phyloP scores from a whole-genome alignment of 2,797 vertebrate species.

The Scolopax bukidnonensis region DNA sequence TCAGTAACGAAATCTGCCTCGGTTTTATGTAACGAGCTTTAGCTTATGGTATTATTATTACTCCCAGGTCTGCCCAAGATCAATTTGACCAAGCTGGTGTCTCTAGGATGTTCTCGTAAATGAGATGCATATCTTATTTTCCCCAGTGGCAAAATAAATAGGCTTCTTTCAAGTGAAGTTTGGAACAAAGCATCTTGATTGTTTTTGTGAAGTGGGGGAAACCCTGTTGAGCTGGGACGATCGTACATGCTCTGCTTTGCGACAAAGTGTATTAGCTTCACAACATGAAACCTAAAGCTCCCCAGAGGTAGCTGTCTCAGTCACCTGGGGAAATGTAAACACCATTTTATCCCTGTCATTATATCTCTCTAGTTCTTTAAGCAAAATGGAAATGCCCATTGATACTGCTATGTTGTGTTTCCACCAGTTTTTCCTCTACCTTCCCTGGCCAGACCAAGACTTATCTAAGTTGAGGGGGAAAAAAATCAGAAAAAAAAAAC shows the following conservation, averaged over 20 bases:
- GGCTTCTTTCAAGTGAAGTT: neutral
- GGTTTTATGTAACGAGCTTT: fast-evolving
- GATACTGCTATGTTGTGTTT: neutral
- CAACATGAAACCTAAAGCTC: neutral
- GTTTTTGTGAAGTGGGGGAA: slow-evolving; percentile 42
- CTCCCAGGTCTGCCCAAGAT: neutral
- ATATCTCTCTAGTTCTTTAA: slow-evolving; percentile 20
- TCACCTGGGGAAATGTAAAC: slow-evolving; percentile 37
- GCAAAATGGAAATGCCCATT: neutral
- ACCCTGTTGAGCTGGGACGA: neutral
- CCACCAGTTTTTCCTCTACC: neutral
- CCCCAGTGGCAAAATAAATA: slow-evolving; percentile 48
- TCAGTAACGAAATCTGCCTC: neutral
- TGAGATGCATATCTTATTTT: slow-evolving; percentile 29
- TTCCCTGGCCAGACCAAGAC: neutral
- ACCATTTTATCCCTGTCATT: neutral
- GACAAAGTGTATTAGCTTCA: slow-evolving; percentile 45
- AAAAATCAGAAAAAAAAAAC: neutral
- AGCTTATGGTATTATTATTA: neutral
- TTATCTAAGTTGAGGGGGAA: fast-evolving
- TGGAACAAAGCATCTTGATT: slow-evolving; percentile 19
- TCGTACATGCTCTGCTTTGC: neutral
- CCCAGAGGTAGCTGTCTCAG: neutral
- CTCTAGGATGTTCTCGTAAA: neutral
- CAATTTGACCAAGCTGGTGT: neutral